These are phyloP conservation scores for Ranitomeya variabilis DNA, from an alignment of 2,113 vertebrate species.

Conservation along the genomic window DNA sequence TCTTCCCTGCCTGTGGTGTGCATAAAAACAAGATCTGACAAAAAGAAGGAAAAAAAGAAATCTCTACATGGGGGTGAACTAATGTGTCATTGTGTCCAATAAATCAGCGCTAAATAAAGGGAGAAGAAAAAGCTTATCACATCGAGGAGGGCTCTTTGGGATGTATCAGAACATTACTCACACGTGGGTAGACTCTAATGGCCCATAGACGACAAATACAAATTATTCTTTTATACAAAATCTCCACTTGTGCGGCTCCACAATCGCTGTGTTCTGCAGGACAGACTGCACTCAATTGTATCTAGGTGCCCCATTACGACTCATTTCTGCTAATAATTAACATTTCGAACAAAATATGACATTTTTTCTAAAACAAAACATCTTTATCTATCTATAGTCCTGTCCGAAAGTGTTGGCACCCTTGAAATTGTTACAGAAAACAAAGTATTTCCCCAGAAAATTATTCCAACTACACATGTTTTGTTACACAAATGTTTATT, in stretches of 20 bases:
- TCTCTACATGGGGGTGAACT: neutral
- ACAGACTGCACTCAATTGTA: constrained; percentile 18
- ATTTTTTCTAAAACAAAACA: neutral
- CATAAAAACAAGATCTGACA: neutral
- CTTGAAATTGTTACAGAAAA: no score
- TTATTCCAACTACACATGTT: no score
- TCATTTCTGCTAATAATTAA: neutral
- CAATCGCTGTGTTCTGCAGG: constrained; percentile 12
- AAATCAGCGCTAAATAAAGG: constrained; percentile 45
- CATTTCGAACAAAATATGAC: neutral
- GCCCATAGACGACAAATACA: constrained; percentile 45
- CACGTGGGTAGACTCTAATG: constrained; percentile 45
- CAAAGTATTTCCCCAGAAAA: no score
- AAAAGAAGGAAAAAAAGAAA: neutral
- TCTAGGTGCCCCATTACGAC: neutral
- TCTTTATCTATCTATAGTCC: neutral
- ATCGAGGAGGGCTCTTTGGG: neutral
- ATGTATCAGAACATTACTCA: constrained; percentile 48
- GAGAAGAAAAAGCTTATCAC: constrained; percentile 40
- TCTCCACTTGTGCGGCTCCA: neutral
- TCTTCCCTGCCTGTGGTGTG: constrained; percentile 21
- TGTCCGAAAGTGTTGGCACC: no score
- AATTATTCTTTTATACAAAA: constrained; percentile 5
- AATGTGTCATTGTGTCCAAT: constrained; percentile 50
- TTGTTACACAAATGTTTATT: no score